A percentile compares a stretch with the other conserved stretches of the same genome.
Evolutionary conservation across 2,113 vertebrate genomes (phyloP).

Genomic region (Eublepharis macularius): DNA sequence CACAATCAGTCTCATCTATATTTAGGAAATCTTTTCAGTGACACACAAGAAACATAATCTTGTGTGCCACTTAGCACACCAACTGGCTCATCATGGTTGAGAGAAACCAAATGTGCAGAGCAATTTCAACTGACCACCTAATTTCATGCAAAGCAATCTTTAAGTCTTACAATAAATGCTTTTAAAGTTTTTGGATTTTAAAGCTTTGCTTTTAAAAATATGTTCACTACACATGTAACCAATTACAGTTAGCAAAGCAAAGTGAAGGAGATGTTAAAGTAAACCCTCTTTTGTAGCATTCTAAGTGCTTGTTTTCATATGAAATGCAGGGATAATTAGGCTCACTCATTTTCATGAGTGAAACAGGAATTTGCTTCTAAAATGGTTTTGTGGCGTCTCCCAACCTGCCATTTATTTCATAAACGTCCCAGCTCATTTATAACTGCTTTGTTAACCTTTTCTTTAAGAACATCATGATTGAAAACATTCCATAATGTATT

Average conservation of each 20-base stretch:
- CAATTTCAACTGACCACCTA: not conserved
- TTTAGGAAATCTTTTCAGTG: not conserved
- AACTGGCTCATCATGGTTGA: not conserved
- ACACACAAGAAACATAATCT: not conserved
- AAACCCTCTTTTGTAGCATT: not conserved
- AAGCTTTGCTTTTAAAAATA: conserved; percentile 7
- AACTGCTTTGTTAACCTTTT: not conserved
- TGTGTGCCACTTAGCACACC: not conserved
- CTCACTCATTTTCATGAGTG: conserved; percentile 10
- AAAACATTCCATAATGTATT: not conserved
- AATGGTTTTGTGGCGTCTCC: not conserved
- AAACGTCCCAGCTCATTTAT: not conserved
- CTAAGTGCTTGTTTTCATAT: conserved; percentile 2
- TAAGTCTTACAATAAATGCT: not conserved
- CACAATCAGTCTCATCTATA: not conserved
- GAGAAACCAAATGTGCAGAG: not conserved
- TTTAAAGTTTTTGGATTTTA: not conserved
- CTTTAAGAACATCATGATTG: not conserved
- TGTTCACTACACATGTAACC: conserved; percentile 1
- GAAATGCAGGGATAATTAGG: conserved; percentile 15
- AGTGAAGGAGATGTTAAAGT: not conserved
- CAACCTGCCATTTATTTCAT: not conserved
- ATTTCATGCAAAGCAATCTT: not conserved
- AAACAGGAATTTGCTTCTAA: conserved; percentile 4
- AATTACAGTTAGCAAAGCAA: not conserved